These are phyloP conservation scores for Pseudomugil tenellus DNA, from an alignment of 2,797 vertebrate genomes.

Conservation along the genomic window DNA sequence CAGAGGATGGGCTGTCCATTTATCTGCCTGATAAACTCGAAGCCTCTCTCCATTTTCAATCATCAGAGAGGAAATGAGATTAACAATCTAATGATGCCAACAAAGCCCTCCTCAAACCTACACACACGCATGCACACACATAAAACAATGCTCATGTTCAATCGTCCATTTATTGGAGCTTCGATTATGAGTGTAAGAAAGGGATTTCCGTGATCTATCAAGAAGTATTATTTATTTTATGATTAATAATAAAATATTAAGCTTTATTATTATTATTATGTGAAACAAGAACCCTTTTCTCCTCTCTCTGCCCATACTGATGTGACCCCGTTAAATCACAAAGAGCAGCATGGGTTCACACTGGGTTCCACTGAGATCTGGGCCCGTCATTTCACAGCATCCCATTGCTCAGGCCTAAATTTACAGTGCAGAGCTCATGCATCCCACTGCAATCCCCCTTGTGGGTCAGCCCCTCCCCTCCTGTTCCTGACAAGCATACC, in stretches of 20 bases:
- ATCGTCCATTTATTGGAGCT: slow-evolving; percentile 52
- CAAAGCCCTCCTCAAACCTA: slow-evolving; percentile 19
- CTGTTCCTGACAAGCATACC: slow-evolving; percentile 78
- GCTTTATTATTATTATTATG: slow-evolving; percentile 34
- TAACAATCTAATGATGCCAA: slow-evolving; percentile 81
- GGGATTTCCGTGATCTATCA: slow-evolving; percentile 51
- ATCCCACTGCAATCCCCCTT: slow-evolving; percentile 49
- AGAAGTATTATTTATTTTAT: slow-evolving; percentile 61
- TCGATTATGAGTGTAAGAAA: slow-evolving; percentile 55
- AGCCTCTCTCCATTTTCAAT: slow-evolving; percentile 81
- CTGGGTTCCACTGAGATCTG: slow-evolving; percentile 46
- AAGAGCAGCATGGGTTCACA: slow-evolving; percentile 26
- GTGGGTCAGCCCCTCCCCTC: slow-evolving; percentile 70
- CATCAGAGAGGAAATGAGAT: slow-evolving; percentile 84
- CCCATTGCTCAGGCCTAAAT: slow-evolving; percentile 70
- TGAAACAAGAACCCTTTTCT: slow-evolving; percentile 36
- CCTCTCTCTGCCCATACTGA: slow-evolving; percentile 30
- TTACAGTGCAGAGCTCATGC: slow-evolving; percentile 70
- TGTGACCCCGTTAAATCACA: slow-evolving; percentile 72
- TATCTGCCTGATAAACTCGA: slow-evolving; percentile 86
- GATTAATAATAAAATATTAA: slow-evolving; percentile 55
- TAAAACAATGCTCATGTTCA: slow-evolving; percentile 52
- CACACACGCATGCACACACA: slow-evolving; percentile 21
- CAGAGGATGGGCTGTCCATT: slow-evolving; percentile 79
- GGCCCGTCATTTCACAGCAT: slow-evolving; percentile 61